Base-by-base conservation (phyloP, 2,797 vertebrate genomes). In the Platalea minor region DNA sequence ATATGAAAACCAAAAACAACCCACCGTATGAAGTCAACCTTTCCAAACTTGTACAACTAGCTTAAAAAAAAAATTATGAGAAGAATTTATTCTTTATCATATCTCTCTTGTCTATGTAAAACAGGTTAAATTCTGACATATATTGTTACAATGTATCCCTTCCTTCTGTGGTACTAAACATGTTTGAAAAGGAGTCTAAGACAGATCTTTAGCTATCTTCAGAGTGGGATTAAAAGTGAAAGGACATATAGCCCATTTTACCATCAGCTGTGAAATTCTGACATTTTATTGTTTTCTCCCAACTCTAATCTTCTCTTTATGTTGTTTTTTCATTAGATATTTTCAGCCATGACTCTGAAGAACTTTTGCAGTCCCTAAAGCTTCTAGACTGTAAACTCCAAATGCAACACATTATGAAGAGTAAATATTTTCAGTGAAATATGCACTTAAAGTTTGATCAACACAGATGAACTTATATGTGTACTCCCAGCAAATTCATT, bases 1-100 rank as follows among this genome's bases (percentile, higher is more conserved):
- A 84, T 2, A 37, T 37, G 37, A 77, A 85, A 84, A 20, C 35
- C 48, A 93, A 91, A 80, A 85, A 4, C 45, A 67, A 67, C 25
- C 33, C 37, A 51, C 29, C 75, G 56, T 28, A 80, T 83, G 61
- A 93, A 93, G 74, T 48, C 86, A 94, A 91, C 43, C 70, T 87
- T 96, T 96, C 89, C 23, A 97, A 86, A 94, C 53, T 89, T 77
- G 64, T 79, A 31, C 10, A 95, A 95, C n/a, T 88, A 92, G 84
- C 50, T 95, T 75, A 95, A 93, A 96, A 93, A 82, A 95, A 95
- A 95, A 90, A 37, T 68, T 26, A 31, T 20, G 16, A 67, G 31
- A 68, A 53, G 61, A 41, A 54, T 12, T 10, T 43, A 23, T 17
- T 80, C 11, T 37, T 69, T 75, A 68, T 63, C 51, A 33, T 74